A percentile compares a stretch with the other conserved stretches of the same genome.
phyloP scores from a whole-genome alignment of 2,797 vertebrate species.

The Urosaurus nigricauda region DNA sequence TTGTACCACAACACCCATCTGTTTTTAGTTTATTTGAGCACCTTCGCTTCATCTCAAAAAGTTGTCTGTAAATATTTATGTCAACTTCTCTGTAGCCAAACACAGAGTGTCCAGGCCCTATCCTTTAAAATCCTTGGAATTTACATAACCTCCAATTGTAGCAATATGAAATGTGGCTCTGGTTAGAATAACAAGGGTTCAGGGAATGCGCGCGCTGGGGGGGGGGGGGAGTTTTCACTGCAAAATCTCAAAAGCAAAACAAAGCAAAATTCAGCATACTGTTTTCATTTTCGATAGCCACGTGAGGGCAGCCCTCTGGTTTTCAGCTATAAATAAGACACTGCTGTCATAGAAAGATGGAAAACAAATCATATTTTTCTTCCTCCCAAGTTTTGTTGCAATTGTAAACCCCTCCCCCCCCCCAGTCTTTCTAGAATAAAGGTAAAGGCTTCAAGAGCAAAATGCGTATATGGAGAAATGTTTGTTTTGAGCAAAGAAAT shows the following conservation, averaged over 20 bases:
- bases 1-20: slow-evolving; percentile 42
- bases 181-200: slow-evolving; percentile 79
- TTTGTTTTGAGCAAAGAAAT: slow-evolving; percentile 51
- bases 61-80: slow-evolving; percentile 55
- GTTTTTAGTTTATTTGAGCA: slow-evolving; percentile 56
- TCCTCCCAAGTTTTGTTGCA: slow-evolving; percentile 56
- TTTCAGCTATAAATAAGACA: slow-evolving; percentile 79
- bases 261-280: slow-evolving; percentile 78
- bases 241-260: slow-evolving; percentile 75
- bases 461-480: slow-evolving; percentile 50
- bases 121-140: slow-evolving; percentile 74
- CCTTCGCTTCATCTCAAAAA: slow-evolving; percentile 51
- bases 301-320: slow-evolving; percentile 77
- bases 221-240: slow-evolving; percentile 55
- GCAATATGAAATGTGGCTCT: slow-evolving; percentile 73
- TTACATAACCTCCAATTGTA: slow-evolving; percentile 77
- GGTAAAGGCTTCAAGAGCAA: slow-evolving; percentile 63
- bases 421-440: slow-evolving; percentile 57
- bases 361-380: slow-evolving; percentile 67
- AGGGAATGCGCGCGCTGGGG: slow-evolving; percentile 43
- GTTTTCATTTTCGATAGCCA: slow-evolving; percentile 82
- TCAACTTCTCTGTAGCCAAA: slow-evolving; percentile 45
- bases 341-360: slow-evolving; percentile 73
- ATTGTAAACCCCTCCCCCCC: not conserved
- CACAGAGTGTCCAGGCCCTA: slow-evolving; percentile 61